Conservation (phyloP, 1,140 invertebrate genomes). For the Nasonia giraulti region DNA sequence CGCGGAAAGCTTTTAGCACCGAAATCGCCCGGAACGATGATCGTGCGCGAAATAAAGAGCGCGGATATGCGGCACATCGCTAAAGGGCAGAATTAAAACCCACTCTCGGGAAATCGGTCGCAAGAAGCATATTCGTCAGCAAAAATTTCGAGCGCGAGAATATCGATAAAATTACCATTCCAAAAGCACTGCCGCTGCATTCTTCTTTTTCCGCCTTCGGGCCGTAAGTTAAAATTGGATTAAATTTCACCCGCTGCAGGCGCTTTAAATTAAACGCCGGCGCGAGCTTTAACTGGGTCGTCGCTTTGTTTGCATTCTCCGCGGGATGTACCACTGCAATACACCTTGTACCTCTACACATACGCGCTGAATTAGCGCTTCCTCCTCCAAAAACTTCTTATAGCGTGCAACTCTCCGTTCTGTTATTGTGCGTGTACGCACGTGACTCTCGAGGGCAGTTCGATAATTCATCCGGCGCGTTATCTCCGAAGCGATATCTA, state of each 20-base stretch:
- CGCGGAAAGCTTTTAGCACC: too few relatives aligned
- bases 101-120: too few relatives aligned
- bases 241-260: conserved; percentile 21
- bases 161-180: conserved; percentile 17
- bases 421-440: background rate
- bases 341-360: background rate
- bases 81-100: too few relatives aligned
- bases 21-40: too few relatives aligned
- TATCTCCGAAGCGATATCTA: conserved; percentile 11
- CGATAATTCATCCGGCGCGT: conserved; percentile 26
- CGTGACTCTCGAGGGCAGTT: background rate
- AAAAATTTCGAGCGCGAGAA: background rate
- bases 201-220: background rate
- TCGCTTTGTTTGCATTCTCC: conserved; percentile 33
- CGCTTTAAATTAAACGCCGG: conserved; percentile 18
- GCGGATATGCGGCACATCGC: too few relatives aligned
- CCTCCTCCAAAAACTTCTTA: conserved; percentile 8
- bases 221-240: conserved; percentile 24
- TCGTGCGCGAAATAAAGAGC: background rate
- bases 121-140: background rate
- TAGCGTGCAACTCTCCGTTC: too few relatives aligned
- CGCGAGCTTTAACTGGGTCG: conserved; percentile 28
- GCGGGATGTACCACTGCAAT: background rate
- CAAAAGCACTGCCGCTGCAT: background rate
- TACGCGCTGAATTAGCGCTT: conserved; percentile 11